These are phyloP conservation scores for Poecilia picta DNA, from an alignment of 2,797 vertebrate species.

Conservation along the genomic window DNA sequence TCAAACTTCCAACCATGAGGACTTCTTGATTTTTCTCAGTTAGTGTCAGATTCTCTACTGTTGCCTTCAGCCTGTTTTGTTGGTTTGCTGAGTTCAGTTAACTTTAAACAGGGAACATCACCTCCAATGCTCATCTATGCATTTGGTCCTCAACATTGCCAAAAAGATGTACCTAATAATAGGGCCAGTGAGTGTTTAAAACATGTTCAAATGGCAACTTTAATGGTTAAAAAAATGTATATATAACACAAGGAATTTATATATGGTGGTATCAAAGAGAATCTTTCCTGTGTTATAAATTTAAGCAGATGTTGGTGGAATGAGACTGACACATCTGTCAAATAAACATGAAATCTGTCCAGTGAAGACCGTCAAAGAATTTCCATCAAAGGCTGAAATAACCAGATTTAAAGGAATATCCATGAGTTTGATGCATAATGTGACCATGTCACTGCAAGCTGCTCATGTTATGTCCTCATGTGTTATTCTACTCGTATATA, in stretches of 20 bases:
- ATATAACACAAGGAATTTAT: no score
- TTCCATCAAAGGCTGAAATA: conserved; percentile 12
- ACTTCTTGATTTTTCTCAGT: not conserved
- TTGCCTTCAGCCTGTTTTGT: not conserved
- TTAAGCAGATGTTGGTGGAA: conserved; percentile 5
- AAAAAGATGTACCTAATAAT: not conserved
- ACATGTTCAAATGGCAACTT: not conserved
- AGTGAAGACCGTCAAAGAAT: not conserved
- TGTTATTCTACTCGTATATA: not conserved
- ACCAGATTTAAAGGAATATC: conserved; percentile 26
- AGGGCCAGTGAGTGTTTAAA: not conserved
- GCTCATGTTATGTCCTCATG: not conserved
- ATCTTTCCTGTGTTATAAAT: not conserved
- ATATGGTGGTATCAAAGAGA: not conserved
- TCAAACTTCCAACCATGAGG: not conserved
- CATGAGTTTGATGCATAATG: not conserved
- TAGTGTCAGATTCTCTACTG: not conserved
- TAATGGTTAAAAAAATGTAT: not conserved
- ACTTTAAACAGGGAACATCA: not conserved
- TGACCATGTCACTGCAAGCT: not conserved
- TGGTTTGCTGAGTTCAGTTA: not conserved
- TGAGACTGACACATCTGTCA: not conserved
- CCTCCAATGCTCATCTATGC: not conserved
- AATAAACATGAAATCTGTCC: conserved; percentile 20
- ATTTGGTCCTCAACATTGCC: not conserved